phyloP scores from a whole-genome alignment of 2,797 vertebrate species.

The Chaenodraco wilsoni region DNA sequence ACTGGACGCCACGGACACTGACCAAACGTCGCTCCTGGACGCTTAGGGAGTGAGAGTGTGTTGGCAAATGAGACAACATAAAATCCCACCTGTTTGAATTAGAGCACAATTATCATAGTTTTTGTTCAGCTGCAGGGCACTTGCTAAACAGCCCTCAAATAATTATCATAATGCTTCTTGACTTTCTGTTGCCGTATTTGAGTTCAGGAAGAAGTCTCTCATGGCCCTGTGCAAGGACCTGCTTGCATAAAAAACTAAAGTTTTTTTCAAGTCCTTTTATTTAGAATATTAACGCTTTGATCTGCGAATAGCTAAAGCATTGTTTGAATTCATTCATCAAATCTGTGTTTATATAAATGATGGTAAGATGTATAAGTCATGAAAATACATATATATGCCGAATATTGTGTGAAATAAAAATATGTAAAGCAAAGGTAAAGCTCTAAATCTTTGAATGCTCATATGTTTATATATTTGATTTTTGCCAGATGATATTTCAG shows the following conservation, averaged over 20 bases:
- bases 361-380: too few relatives aligned
- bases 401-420: not conserved
- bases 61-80: conserved; percentile 43
- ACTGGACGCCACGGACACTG: too few relatives aligned
- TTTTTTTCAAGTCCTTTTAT: conserved; percentile 1
- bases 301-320: not conserved
- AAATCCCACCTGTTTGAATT: conserved; percentile 60
- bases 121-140: conserved; percentile 40
- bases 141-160: conserved; percentile 39
- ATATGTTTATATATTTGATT: conserved; percentile 32
- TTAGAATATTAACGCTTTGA: not conserved
- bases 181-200: conserved; percentile 58
- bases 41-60: too few relatives aligned
- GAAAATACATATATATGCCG: too few relatives aligned
- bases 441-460: conserved; percentile 10
- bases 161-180: conserved; percentile 40
- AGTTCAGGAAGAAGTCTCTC: conserved; percentile 46
- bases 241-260: not conserved
- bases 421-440: conserved; percentile 9
- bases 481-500: conserved; percentile 42
- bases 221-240: conserved; percentile 13
- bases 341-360: not conserved
- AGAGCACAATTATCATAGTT: conserved; percentile 45
- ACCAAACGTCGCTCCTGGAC: too few relatives aligned
- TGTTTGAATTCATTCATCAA: conserved; percentile 4